Conservation (phyloP, 2,113 vertebrate genomes). For the Amblyopsis rosae region DNA sequence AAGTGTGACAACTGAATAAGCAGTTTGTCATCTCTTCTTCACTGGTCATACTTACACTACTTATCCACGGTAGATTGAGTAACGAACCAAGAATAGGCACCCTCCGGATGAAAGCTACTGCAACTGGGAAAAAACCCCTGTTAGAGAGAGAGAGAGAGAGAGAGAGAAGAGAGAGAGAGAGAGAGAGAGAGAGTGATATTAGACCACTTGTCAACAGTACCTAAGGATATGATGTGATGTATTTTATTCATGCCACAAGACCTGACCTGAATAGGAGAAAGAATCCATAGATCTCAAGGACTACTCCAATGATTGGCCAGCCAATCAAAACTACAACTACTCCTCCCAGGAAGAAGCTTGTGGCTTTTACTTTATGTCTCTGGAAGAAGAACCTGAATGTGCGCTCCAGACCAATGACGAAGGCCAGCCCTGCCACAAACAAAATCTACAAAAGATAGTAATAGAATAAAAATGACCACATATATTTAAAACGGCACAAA, state of each 20-base stretch:
- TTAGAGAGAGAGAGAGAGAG: not conserved
- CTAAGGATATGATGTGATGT: not conserved
- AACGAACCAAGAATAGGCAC: constrained; percentile 92
- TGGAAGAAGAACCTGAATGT: constrained; percentile 99
- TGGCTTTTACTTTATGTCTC: constrained; percentile 96
- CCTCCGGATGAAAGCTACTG: constrained; percentile 94
- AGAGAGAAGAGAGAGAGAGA: constrained; percentile 7
- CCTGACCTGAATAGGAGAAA: constrained; percentile 96
- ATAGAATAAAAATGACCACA: not conserved
- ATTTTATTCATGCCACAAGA: not conserved
- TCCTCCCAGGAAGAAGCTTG: constrained; percentile 93
- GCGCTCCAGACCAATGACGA: constrained; percentile 96
- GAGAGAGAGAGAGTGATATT: not conserved
- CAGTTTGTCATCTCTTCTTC: not conserved
- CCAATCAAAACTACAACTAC: constrained; percentile 94
- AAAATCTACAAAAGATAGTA: constrained; percentile 81
- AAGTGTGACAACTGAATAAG: no score
- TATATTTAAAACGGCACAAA: not conserved
- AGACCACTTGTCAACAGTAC: not conserved
- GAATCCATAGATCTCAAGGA: constrained; percentile 97
- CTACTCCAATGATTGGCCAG: constrained; percentile 94
- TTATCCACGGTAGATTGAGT: constrained; percentile 95
- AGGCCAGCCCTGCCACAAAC: constrained; percentile 93
- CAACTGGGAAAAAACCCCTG: constrained; percentile 98
- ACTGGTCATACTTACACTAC: constrained; percentile 82